A percentile compares a stretch with the other conserved stretches of the same genome.
Conservation (phyloP, 1,140 invertebrate genomes). For the Mactra quadrangularis region DNA sequence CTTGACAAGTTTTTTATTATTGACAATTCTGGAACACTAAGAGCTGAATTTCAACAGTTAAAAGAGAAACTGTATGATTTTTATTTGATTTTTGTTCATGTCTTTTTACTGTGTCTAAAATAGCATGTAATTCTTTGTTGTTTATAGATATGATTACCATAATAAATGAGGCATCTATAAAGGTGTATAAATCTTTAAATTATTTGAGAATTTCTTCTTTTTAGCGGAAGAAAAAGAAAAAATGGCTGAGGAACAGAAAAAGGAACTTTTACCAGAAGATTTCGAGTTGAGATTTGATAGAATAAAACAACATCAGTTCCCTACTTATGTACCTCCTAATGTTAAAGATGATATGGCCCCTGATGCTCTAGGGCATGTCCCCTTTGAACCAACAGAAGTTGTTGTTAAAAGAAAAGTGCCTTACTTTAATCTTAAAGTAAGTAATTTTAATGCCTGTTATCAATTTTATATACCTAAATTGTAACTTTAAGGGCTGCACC, state of each 20-base stretch:
- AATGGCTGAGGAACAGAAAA: slow-evolving; percentile 69
- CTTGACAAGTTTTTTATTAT: too few species aligned
- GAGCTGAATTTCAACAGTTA: too few species aligned
- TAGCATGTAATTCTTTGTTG: too few species aligned
- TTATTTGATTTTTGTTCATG: too few species aligned
- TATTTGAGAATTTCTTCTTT: slow-evolving; percentile 2
- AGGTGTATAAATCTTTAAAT: too few species aligned
- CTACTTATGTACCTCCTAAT: slow-evolving; percentile 79
- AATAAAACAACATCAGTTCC: slow-evolving; percentile 75
- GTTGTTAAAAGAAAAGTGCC: slow-evolving; percentile 80
- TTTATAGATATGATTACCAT: too few species aligned
- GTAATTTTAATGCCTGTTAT: background rate
- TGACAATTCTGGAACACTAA: too few species aligned
- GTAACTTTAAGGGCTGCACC: too few species aligned
- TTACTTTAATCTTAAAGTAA: slow-evolving; percentile 79
- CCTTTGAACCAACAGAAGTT: slow-evolving; percentile 76
- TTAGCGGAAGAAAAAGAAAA: slow-evolving; percentile 70
- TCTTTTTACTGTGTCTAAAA: too few species aligned
- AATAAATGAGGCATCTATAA: too few species aligned
- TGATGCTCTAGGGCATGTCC: slow-evolving; percentile 78
- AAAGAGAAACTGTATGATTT: too few species aligned
- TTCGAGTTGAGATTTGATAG: slow-evolving; percentile 64
- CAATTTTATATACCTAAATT: too few species aligned
- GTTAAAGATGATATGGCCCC: slow-evolving; percentile 83
- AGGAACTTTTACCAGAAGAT: slow-evolving; percentile 66